Evolutionary conservation across 2,113 vertebrate genomes (phyloP).

Genomic region (Rana temporaria): DNA sequence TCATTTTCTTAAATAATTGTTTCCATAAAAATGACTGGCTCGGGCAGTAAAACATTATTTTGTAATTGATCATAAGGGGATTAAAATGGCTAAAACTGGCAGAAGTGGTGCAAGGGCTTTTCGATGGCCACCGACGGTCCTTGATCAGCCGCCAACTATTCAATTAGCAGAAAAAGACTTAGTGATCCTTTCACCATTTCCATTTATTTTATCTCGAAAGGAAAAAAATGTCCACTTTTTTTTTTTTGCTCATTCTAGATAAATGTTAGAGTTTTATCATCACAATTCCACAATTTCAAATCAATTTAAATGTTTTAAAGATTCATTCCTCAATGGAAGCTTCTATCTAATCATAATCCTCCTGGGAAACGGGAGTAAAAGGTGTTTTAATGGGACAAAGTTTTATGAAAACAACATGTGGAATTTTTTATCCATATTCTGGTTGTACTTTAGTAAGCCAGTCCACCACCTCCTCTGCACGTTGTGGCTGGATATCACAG

Average conservation of each 20-base stretch:
- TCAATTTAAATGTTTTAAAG: constrained; percentile 49
- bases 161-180: constrained; percentile 71
- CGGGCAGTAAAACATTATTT: constrained; percentile 64
- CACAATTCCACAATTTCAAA: constrained; percentile 44
- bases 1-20: constrained; percentile 57
- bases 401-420: too few species aligned
- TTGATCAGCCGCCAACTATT: constrained; percentile 72
- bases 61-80: constrained; percentile 61
- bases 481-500: too few species aligned
- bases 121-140: constrained; percentile 62
- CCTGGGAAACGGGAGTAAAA: constrained; percentile 53
- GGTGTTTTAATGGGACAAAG: not conserved
- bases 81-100: constrained; percentile 62
- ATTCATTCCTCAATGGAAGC: constrained; percentile 52
- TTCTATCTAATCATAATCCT: constrained; percentile 62
- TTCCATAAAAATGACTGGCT: constrained; percentile 56
- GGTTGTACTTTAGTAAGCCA: too few species aligned
- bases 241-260: constrained; percentile 57
- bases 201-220: constrained; percentile 63
- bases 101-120: constrained; percentile 61
- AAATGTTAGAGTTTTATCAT: constrained; percentile 40
- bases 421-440: too few species aligned
- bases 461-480: too few species aligned
- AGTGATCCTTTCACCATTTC: constrained; percentile 62
- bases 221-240: not conserved